Evolutionary conservation across 2,797 vertebrate species (phyloP), one percentile per base, ranked within the genome.

Genomic region (Avahi laniger): DNA sequence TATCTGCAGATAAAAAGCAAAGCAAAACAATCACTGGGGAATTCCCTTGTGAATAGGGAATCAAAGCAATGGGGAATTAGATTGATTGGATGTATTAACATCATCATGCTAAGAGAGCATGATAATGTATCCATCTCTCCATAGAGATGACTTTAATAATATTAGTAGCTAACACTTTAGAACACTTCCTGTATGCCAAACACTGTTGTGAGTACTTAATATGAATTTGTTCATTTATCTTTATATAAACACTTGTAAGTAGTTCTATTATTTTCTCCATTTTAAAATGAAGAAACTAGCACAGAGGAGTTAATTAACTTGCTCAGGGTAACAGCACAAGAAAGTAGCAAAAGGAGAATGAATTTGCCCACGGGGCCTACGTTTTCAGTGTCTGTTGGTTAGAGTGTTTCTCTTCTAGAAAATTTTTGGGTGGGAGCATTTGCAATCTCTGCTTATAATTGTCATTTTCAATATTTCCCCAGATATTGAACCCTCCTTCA

Each of bases 11-110:
- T 84, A 48, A 24, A 75, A 89, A 80, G 7, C n/a, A 13, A 80
- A 92, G 35, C 22, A 89, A 88, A 97, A 89, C 14, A 69, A 76
- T 76, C 24, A 69, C 7, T 63, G 17, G 28, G 11, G 81, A 90
- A 81, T 92, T 94, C 18, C 54, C 87, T 90, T 90, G 48, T 52
- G 90, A 91, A 92, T 72, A 70, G 50, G 18, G 5, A 97, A 95
- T 94, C 41, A 87, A 63, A 86, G 9, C 28, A 79, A 83, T 20
- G 5, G 50, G 7, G 50, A 30, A 79, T 73, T 89, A 48, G 33
- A 79, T 13, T 84, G 46, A 87, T 22, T 52, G 54, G 86, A 78
- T 89, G 5, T 54, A 81, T 84, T 81, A 61, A 75, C 81, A 87
- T 76, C 57, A 73, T 92, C 14, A 41, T 63, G 33, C 61, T 95